These are phyloP conservation scores for Poeciliopsis turrubarensis DNA, from an alignment of 2,113 vertebrate species.

Conservation along the genomic window DNA sequence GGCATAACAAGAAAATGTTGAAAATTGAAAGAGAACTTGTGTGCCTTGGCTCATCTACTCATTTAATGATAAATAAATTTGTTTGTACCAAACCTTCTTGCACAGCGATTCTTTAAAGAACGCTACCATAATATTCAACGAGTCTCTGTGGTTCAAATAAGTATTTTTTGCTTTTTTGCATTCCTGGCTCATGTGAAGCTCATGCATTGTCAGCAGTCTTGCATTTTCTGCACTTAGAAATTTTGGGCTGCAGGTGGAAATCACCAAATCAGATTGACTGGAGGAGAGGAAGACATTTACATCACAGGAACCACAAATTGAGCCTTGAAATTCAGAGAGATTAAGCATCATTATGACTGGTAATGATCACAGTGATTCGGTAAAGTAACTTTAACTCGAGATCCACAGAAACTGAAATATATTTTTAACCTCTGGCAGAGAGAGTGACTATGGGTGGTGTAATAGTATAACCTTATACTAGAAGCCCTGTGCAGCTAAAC, in stretches of 20 bases:
- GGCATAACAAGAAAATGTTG: not conserved
- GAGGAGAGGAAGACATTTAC: not conserved
- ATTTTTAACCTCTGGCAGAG: not conserved
- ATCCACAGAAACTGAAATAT: not conserved
- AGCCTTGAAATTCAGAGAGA: conserved; percentile 3
- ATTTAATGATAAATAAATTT: not conserved
- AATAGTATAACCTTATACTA: conserved; percentile 10
- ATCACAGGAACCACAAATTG: not conserved
- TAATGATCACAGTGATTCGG: not conserved
- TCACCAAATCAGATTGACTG: not conserved
- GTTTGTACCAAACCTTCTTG: not conserved
- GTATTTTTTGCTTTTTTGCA: not conserved
- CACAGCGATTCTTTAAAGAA: not conserved
- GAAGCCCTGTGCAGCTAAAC: conserved; percentile 5
- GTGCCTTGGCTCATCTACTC: not conserved
- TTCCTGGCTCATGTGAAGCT: too few species aligned
- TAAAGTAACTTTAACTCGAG: not conserved
- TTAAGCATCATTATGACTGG: conserved; percentile 1
- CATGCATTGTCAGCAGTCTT: not conserved
- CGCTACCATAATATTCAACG: not conserved
- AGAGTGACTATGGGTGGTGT: not conserved
- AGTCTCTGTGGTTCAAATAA: not conserved
- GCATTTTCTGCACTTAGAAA: not conserved
- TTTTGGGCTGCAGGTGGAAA: not conserved
- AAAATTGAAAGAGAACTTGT: not conserved